Base-by-base conservation (phyloP, 92 coral and sea anemone genomes). In the Zoanthus sansibaricus region DNA sequence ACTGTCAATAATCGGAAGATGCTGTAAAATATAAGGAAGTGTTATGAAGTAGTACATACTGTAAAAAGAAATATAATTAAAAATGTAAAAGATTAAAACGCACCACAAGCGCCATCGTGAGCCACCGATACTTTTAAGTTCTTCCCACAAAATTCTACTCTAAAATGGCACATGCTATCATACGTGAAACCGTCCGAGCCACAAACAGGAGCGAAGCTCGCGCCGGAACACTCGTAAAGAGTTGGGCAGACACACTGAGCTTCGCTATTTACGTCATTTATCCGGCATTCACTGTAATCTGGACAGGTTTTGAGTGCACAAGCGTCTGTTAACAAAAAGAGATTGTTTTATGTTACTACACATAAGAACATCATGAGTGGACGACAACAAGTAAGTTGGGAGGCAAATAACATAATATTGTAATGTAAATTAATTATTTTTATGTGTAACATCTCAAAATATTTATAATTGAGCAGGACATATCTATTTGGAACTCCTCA, bases 241-340 rank as follows among this genome's bases (percentile, higher is more conserved):
- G 93, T 91, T 1, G 99, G 98, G 64, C 99, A 94, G 16, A 94
- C 90, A 75, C 98, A 94, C 21, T 94, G 87, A 7, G 96, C 91
- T 25, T 76, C 74, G 44, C 84, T 84, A 51, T 90, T 92, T 16
- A 37, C 37, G 0, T 83, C 72, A 32, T 58, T 86, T 58, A 93
- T 68, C 77, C 86, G 72, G 76, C 99, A 97, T 11, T 79, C 88
- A 48, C 92, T 90, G 78, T 93, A 93, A 46, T 87, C 87, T 0
- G 87, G 33, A 76, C 99, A 97, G 49, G 83, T 88, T 73, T 91
- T 92, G 17, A 88, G 83, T 20, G 99, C 82, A 75, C 99, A 97
- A n/a, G 97, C 87, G 76, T 91, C 99, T 97, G 80, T 6, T 46
- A 0, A 42, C 37, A 17, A 20, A 33, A 45, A 44, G 72, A 21